Percentiles rank a stretch among this genome's conserved stretches.
Evolutionary conservation across 2,888 invertebrate genomes (phyloP).

Genomic region (Macroteleia sp.): DNA sequence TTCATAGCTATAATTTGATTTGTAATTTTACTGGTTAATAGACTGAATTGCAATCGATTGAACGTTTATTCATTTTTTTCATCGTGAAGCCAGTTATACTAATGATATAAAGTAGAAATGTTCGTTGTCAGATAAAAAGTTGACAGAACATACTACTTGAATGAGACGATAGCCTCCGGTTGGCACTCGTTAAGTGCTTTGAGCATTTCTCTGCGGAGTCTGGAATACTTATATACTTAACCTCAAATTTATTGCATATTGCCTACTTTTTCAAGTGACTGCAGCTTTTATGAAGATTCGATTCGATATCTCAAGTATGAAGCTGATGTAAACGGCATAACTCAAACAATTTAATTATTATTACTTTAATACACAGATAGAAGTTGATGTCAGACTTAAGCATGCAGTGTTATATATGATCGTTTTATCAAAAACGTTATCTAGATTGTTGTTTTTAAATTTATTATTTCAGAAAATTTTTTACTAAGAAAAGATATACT

Average conservation of each 20-base stretch:
- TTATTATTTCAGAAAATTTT: too few relatives aligned
- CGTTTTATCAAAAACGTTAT: too few relatives aligned
- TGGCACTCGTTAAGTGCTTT: constrained; percentile 47
- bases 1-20: too few relatives aligned
- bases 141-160: constrained; percentile 41
- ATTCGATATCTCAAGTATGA: constrained; percentile 33
- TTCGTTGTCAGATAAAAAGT: constrained; percentile 46
- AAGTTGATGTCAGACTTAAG: too few relatives aligned
- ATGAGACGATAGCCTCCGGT: constrained; percentile 35
- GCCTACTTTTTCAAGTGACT: constrained; percentile 46
- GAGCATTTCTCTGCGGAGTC: constrained; percentile 26
- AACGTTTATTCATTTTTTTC: too few relatives aligned
- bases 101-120: constrained; percentile 28
- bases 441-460: too few relatives aligned
- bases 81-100: too few relatives aligned
- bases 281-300: constrained; percentile 35
- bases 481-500: too few relatives aligned
- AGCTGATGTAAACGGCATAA: constrained; percentile 11
- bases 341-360: constrained; percentile 28
- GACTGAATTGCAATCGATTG: too few relatives aligned
- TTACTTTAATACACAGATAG: constrained; percentile 5
- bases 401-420: too few relatives aligned
- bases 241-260: constrained; percentile 51
- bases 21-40: too few relatives aligned
- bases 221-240: constrained; percentile 49